phyloP scores from a whole-genome alignment of 2,113 vertebrate species.

The Labeo catla region DNA sequence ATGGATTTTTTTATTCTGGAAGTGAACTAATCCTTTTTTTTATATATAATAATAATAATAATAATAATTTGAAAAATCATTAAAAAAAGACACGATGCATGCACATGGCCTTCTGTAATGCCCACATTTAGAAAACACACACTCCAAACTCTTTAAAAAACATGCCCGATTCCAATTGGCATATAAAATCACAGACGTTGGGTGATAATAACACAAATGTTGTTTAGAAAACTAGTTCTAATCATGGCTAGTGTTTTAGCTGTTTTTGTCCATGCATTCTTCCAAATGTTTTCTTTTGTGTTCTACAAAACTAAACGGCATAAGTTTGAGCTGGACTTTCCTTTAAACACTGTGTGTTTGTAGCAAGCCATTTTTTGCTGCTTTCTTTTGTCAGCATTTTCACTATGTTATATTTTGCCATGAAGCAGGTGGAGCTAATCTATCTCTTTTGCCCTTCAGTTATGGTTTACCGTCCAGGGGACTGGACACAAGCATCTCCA shows the following conservation, averaged over 20 bases:
- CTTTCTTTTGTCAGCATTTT: slow-evolving; percentile 74
- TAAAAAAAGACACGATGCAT: background rate
- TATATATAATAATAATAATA: too few species aligned
- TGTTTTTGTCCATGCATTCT: background rate
- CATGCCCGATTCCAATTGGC: background rate
- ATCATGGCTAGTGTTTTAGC: background rate
- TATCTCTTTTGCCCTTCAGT: slow-evolving; percentile 77
- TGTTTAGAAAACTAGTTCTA: background rate
- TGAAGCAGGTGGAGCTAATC: slow-evolving; percentile 76
- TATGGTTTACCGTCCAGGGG: slow-evolving; percentile 77
- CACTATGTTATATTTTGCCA: slow-evolving; percentile 71
- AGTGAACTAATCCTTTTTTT: background rate
- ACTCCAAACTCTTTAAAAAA: background rate
- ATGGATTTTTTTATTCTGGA: too few species aligned
- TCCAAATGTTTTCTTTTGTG: background rate
- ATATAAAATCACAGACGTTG: background rate
- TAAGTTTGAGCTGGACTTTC: too few species aligned
- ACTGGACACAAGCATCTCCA: slow-evolving; percentile 77
- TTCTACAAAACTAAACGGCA: too few species aligned
- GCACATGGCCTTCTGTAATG: background rate
- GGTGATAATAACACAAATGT: background rate
- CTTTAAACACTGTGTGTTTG: slow-evolving; percentile 56
- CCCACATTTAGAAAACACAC: background rate
- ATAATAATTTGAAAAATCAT: background rate
- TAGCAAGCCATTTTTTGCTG: slow-evolving; percentile 55